Evolutionary conservation across 2,113 vertebrate species (phyloP).

Genomic region (Salvelinus sp.): DNA sequence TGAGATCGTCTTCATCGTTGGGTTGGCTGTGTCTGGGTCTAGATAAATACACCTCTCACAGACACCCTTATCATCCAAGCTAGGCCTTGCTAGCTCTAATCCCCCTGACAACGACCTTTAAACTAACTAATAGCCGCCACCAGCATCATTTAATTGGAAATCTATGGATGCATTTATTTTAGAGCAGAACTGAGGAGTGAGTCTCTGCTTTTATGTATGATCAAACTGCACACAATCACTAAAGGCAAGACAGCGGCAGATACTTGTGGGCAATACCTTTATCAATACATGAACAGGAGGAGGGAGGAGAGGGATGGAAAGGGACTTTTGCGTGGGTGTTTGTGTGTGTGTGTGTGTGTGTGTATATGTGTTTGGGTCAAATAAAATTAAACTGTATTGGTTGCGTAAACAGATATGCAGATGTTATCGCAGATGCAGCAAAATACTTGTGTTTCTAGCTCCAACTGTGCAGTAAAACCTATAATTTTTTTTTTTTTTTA

Average conservation of each 20-base stretch:
- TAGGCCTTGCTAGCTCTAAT: conserved; percentile 54
- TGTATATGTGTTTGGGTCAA: background rate
- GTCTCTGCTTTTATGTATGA: conserved; percentile 69
- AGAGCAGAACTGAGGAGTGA: conserved; percentile 65
- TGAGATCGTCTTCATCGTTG: background rate
- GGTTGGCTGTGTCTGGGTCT: conserved; percentile 21
- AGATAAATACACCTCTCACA: conserved; percentile 59
- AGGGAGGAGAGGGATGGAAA: conserved; percentile 8
- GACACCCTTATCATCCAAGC: conserved; percentile 54
- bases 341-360: background rate
- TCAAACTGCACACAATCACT: conserved; percentile 62
- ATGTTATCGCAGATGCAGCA: too few species aligned
- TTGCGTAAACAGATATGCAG: too few species aligned
- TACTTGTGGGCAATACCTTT: conserved; percentile 62
- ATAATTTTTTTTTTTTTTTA: too few species aligned
- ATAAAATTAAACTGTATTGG: background rate
- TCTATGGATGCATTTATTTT: conserved; percentile 76
- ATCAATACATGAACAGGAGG: conserved; percentile 56
- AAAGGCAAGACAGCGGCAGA: conserved; percentile 47
- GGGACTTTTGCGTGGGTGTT: background rate
- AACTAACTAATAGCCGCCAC: conserved; percentile 69
- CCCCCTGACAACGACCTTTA: conserved; percentile 68
- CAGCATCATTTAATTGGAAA: conserved; percentile 75
- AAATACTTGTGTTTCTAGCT: too few species aligned
- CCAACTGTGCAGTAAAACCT: too few species aligned